Evolutionary conservation across 2,888 invertebrate species (phyloP).

Genomic region (Pterobdella sp.): DNA sequence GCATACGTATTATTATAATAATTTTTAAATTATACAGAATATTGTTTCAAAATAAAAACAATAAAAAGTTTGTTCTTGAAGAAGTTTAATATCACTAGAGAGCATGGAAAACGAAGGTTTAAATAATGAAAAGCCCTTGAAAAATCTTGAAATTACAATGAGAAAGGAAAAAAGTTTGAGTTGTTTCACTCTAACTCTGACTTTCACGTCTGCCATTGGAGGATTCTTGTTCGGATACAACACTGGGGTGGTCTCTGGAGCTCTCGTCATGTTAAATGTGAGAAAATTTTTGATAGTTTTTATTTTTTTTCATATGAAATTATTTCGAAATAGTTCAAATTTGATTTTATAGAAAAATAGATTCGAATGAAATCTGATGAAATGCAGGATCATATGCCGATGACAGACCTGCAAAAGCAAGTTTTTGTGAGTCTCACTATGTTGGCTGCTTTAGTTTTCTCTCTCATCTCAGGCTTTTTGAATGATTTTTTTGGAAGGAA

Average conservation of each 20-base stretch:
- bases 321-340: not conserved
- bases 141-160: not conserved
- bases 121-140: no score
- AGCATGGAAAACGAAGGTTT: no score
- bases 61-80: no score
- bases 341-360: not conserved
- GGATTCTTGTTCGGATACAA: slow-evolving; percentile 59
- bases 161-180: slow-evolving; percentile 18
- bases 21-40: no score
- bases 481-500: slow-evolving; percentile 55
- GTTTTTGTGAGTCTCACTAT: slow-evolving; percentile 54
- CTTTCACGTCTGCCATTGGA: slow-evolving; percentile 50
- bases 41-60: no score
- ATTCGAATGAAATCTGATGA: not conserved
- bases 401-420: slow-evolving; percentile 53
- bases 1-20: no score
- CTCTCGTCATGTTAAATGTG: slow-evolving; percentile 48
- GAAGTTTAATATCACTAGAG: no score
- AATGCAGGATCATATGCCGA: slow-evolving; percentile 48
- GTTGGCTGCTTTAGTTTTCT: slow-evolving; percentile 36
- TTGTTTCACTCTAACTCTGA: slow-evolving; percentile 41
- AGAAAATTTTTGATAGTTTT: not conserved
- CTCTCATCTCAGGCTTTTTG: slow-evolving; percentile 50
- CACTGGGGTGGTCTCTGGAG: slow-evolving; percentile 57
- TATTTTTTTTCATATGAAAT: not conserved